These are phyloP conservation scores for Micrastur ruficollis DNA, from an alignment of 2,797 vertebrate species.

Conservation along the genomic window DNA sequence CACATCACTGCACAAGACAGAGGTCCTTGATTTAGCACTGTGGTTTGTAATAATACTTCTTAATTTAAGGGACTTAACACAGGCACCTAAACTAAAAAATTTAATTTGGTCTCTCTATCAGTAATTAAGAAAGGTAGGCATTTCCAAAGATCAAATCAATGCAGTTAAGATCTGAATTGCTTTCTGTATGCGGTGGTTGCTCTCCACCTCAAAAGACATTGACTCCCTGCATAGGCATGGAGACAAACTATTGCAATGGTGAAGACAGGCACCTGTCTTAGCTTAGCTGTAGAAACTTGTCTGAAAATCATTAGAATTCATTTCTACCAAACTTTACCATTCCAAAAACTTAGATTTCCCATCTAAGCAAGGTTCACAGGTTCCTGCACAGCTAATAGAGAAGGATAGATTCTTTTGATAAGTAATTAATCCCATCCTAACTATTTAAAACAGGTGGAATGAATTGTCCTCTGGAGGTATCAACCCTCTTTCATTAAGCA, in stretches of 20 bases:
- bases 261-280: neutral
- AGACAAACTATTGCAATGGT: neutral
- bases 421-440: neutral
- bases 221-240: neutral
- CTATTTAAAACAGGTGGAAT: neutral
- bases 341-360: neutral
- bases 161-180: neutral
- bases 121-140: neutral
- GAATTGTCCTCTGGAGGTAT: neutral
- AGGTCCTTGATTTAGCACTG: neutral
- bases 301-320: neutral
- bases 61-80: neutral
- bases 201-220: neutral
- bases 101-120: neutral
- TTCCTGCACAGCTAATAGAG: neutral
- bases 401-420: neutral
- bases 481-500: neutral
- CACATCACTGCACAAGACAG: neutral
- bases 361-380: neutral
- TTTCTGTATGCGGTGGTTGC: neutral
- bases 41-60: neutral
- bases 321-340: neutral
- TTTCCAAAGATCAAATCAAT: neutral
- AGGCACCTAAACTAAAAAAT: neutral
- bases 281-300: neutral